Conservation (phyloP, 2,888 invertebrate species). For the Anaspis maculata region DNA sequence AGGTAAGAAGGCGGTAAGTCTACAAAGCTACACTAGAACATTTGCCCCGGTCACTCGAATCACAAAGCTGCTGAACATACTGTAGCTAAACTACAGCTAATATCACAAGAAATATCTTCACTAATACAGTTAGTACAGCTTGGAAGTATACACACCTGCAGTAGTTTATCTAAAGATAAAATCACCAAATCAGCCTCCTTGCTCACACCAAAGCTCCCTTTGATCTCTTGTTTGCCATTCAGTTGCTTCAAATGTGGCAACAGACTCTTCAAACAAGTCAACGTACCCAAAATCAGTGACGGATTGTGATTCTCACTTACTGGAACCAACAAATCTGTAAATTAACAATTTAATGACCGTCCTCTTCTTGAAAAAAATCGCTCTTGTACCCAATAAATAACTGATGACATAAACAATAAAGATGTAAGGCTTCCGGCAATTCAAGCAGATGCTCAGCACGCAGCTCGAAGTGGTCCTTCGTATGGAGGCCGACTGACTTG, state of each 20-base stretch:
- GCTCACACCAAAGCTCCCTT: conserved; percentile 34
- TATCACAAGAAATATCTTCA: no score
- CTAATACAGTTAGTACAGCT: no score
- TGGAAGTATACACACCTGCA: no score
- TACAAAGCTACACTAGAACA: no score
- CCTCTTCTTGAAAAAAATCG: no score
- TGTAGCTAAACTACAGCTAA: no score
- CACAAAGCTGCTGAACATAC: no score
- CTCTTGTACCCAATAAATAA: conserved; percentile 52
- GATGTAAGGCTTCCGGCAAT: conserved; percentile 61
- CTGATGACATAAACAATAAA: conserved; percentile 62
- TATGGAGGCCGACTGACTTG: conserved; percentile 59
- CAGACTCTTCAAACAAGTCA: conserved; percentile 56
- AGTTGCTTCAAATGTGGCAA: conserved; percentile 46
- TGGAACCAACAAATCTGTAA: conserved; percentile 36
- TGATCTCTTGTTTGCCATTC: conserved; percentile 23
- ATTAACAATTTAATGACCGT: no score
- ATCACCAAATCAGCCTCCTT: conserved; percentile 28
- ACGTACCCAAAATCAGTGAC: conserved; percentile 54
- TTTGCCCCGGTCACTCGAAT: no score
- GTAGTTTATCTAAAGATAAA: conserved; percentile 28
- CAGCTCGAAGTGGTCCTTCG: conserved; percentile 75
- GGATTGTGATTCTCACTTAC: conserved; percentile 38
- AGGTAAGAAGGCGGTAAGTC: no score
- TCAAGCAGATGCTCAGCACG: conserved; percentile 69